Percentiles rank a stretch among this genome's conserved stretches.
phyloP scores from a whole-genome alignment of 2,113 vertebrate species.

The Noturus placidus region DNA sequence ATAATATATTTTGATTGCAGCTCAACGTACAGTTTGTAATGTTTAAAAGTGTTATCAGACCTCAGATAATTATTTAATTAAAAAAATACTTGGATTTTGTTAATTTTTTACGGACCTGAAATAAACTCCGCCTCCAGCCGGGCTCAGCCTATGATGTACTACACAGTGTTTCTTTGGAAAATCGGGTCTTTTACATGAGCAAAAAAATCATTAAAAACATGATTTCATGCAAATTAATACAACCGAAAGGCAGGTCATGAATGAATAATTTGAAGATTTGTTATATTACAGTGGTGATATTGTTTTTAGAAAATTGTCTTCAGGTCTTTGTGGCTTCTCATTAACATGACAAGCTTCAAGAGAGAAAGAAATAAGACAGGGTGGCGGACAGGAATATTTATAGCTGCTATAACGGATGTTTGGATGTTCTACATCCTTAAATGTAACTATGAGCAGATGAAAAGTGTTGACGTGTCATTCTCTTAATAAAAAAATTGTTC shows the following conservation, averaged over 20 bases:
- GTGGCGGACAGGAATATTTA: background rate
- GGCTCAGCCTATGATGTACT: background rate
- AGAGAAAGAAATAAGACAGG: background rate
- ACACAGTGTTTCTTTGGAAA: background rate
- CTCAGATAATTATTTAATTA: background rate
- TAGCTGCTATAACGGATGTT: background rate
- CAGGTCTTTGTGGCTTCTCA: background rate
- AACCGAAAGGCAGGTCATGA: background rate
- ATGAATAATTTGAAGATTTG: background rate
- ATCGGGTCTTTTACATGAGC: background rate
- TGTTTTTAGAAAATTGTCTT: background rate
- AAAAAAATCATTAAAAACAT: background rate
- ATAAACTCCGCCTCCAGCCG: background rate
- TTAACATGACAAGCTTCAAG: background rate
- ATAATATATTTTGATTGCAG: background rate
- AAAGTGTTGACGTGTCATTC: background rate
- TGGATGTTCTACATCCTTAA: background rate
- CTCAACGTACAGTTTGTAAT: background rate
- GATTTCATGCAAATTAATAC: background rate
- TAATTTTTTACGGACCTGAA: background rate
- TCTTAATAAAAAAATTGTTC: background rate
- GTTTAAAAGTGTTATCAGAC: background rate
- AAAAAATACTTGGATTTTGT: background rate
- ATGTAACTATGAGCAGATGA: background rate
- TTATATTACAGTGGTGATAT: background rate